Base-by-base conservation (phyloP, 2,888 invertebrate species). In the Acronicta psi region DNA sequence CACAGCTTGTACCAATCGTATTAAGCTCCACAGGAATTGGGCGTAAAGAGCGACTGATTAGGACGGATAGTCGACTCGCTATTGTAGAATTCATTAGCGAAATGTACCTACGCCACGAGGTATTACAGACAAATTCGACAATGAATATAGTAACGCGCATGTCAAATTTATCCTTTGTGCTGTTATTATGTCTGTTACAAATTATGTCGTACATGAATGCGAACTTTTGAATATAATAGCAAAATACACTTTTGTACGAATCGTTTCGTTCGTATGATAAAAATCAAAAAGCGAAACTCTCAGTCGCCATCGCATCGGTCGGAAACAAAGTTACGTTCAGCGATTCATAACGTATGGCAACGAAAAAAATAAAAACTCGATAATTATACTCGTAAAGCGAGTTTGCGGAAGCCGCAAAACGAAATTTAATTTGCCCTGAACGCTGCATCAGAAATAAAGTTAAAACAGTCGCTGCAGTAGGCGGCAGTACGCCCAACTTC, bases 391-490 rank as follows among this genome's bases (percentile, higher is more conserved):
- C 86, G 88, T 84, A 85, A 91, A 92, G 88, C 82, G 89, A 92
- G 91, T 92, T 92, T 91, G 90, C 89, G 91, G 89, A 92, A 93
- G 88, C 93, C 91, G 86, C 93, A 92, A 92, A 93, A 93, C 91
- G 93, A 93, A 94, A 94, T 93, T 93, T 93, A 94, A 94, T 94
- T 94, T 93, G 93, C 91, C 90, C 90, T 92, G 94, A 94, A 93
- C 90, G 92, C 91, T 93, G 94, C 93, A 93, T 93, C 94, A 93
- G 92, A 92, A 93, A 93, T 93, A 93, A 93, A 93, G 93, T 93
- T 93, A 92, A 93, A 93, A 93, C 92, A 93, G 93, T 92, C 91
- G 88, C 87, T 91, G 93, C 92, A 92, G 89, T 88, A 87, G 91
- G 89, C 88, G 85, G 87, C 78, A 80, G 88, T 80, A 91, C 90